phyloP scores from a whole-genome alignment of 2,888 invertebrate species.

The Periphyllus acericola region DNA sequence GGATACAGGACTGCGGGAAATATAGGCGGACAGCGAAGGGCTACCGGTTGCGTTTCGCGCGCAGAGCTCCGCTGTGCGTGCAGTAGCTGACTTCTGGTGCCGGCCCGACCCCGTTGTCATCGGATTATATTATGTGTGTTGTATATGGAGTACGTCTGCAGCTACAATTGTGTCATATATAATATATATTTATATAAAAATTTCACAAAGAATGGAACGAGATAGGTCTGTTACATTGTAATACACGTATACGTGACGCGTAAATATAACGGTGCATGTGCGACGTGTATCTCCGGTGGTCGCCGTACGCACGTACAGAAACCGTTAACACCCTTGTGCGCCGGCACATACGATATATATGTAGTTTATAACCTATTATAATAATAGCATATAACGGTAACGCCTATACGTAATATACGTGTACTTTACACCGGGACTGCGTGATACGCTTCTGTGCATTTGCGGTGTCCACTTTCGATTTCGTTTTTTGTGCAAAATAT shows the following conservation, averaged over 20 bases:
- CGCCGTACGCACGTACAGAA: background rate
- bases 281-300: constrained; percentile 51
- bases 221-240: background rate
- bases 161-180: background rate
- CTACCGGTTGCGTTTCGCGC: constrained; percentile 48
- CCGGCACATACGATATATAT: background rate
- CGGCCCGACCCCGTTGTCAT: constrained; percentile 53
- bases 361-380: background rate
- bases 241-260: background rate
- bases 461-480: background rate
- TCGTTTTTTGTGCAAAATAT: background rate
- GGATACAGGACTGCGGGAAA: constrained; percentile 12
- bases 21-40: constrained; percentile 45
- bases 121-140: background rate
- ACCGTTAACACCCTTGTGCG: constrained; percentile 52
- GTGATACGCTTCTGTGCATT: background rate
- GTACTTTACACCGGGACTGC: background rate
- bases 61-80: background rate
- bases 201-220: background rate
- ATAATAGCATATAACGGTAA: constrained; percentile 48
- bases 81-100: constrained; percentile 16
- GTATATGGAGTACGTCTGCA: background rate
- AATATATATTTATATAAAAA: background rate
- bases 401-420: background rate
- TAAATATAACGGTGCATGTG: constrained; percentile 14